These are phyloP conservation scores for Siniperca undulata DNA, from an alignment of 2,797 vertebrate species.

Conservation along the genomic window DNA sequence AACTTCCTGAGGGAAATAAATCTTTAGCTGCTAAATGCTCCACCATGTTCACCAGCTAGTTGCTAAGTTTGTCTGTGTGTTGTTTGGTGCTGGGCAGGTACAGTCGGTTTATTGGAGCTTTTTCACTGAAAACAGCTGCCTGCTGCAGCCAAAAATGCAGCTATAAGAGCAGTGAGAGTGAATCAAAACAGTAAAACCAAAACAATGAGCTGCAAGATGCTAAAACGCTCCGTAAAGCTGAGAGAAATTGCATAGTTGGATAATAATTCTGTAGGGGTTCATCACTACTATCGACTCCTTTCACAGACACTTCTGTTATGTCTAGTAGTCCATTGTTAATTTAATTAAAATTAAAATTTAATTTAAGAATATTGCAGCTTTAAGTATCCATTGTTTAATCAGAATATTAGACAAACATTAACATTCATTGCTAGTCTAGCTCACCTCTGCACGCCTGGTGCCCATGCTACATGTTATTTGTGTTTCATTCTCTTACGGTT, in stretches of 20 bases:
- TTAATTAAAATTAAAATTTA: neutral
- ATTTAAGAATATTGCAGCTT: neutral
- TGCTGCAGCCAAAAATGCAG: neutral
- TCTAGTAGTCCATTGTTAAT: neutral
- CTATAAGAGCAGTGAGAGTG: neutral
- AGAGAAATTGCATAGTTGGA: neutral
- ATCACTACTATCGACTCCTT: neutral
- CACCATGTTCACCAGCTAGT: neutral
- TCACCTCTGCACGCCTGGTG: neutral
- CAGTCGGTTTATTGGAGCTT: neutral
- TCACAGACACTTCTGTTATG: neutral
- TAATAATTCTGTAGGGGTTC: neutral
- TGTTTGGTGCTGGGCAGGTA: neutral
- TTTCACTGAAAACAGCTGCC: neutral
- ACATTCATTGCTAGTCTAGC: neutral
- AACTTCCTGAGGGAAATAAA: neutral
- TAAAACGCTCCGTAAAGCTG: neutral
- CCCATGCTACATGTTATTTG: neutral
- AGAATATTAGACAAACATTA: neutral
- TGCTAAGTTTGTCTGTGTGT: neutral
- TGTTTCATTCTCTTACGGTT: neutral
- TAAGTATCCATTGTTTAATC: neutral
- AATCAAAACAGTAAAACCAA: neutral
- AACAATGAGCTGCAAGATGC: neutral
- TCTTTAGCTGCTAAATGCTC: conserved; percentile 1